Conservation (phyloP, 2,888 invertebrate species). For the Dryomyza anilis region DNA sequence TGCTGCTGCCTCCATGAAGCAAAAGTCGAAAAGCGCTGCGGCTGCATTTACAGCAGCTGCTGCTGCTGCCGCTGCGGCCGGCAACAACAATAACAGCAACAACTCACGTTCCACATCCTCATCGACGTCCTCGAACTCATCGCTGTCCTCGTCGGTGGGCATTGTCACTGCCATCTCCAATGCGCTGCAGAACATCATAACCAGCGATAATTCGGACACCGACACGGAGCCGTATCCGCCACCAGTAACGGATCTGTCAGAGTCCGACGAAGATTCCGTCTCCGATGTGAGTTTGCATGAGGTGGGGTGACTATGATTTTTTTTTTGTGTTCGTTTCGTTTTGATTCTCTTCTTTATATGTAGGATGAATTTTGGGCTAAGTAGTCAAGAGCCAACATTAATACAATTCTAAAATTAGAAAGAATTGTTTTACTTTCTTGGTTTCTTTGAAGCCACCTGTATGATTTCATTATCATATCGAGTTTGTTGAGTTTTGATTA, state of each 20-base stretch:
- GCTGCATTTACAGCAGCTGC: constrained; percentile 47
- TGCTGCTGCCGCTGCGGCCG: constrained; percentile 44
- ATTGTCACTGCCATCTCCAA: constrained; percentile 56
- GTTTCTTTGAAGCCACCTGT: too few species aligned
- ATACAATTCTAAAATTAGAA: too few species aligned
- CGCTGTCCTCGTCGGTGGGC: constrained; percentile 55
- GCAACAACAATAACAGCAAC: constrained; percentile 26
- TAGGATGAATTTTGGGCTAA: too few species aligned
- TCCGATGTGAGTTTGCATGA: constrained; percentile 91
- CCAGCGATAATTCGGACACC: constrained; percentile 86
- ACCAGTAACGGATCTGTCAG: constrained; percentile 91
- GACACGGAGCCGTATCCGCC: constrained; percentile 81
- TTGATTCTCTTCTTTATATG: too few species aligned
- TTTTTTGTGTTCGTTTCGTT: too few species aligned
- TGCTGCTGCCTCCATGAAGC: constrained; percentile 48
- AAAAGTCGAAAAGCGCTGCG: constrained; percentile 44
- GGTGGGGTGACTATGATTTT: too few species aligned
- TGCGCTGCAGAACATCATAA: constrained; percentile 63
- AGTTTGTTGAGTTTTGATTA: too few species aligned
- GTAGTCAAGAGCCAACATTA: too few species aligned
- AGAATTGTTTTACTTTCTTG: too few species aligned
- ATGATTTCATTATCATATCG: too few species aligned
- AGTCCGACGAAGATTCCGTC: constrained; percentile 95
- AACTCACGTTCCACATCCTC: constrained; percentile 51
- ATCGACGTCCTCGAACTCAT: constrained; percentile 55